A percentile compares a stretch with the other conserved stretches of the same genome.
Conservation (phyloP, 1,140 invertebrate species). For the Zaprionus vittiger region DNA sequence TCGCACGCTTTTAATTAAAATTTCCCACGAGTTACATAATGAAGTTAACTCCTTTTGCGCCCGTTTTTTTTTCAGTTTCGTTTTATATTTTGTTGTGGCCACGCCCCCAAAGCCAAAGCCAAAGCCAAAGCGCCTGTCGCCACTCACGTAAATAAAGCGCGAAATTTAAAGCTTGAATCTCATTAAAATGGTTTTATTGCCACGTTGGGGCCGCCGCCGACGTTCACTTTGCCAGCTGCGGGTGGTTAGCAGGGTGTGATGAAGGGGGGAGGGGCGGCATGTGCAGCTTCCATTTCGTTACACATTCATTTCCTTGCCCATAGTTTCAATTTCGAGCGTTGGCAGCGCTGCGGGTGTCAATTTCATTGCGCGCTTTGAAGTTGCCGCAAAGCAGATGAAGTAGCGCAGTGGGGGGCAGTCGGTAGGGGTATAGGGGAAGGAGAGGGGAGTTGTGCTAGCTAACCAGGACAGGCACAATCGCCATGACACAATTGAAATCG, state of each 20-base stretch:
- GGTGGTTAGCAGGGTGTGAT: constrained; percentile 4
- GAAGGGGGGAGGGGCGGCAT: not conserved
- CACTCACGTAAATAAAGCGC: constrained; percentile 76
- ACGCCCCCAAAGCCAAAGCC: not conserved
- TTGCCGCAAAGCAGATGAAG: constrained; percentile 55
- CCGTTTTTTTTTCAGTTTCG: constrained; percentile 5
- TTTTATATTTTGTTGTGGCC: constrained; percentile 33
- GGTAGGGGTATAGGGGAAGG: not conserved
- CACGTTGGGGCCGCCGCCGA: constrained; percentile 33
- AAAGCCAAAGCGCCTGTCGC: constrained; percentile 22
- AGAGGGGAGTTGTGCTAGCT: not conserved
- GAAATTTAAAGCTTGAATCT: constrained; percentile 81
- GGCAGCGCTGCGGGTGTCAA: constrained; percentile 74
- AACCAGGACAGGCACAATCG: constrained; percentile 52
- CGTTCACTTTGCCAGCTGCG: constrained; percentile 11
- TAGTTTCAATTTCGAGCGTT: constrained; percentile 67
- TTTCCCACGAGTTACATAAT: constrained; percentile 68
- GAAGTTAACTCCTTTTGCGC: constrained; percentile 60
- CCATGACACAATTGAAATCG: constrained; percentile 77
- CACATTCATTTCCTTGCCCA: constrained; percentile 74
- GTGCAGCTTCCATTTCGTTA: constrained; percentile 70
- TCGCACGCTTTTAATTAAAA: constrained; percentile 77
- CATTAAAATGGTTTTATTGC: constrained; percentile 82
- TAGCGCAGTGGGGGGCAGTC: not conserved
- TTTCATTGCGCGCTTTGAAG: constrained; percentile 78